phyloP scores from a whole-genome alignment of 2,888 invertebrate species.

The Rotaria socialis region DNA sequence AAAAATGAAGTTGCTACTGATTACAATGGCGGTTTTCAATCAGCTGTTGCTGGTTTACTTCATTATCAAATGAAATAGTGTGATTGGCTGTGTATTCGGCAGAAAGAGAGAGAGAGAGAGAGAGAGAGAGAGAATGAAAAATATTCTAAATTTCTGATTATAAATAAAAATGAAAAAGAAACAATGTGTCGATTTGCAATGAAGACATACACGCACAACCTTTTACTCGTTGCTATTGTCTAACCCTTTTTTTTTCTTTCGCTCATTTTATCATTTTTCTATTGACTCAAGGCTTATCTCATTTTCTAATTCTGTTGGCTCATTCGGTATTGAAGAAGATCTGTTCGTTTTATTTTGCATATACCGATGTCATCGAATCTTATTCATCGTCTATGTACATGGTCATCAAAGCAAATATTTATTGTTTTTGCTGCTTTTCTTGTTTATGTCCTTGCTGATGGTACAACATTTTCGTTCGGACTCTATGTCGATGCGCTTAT shows the following conservation, averaged over 20 bases:
- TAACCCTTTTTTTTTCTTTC: not conserved
- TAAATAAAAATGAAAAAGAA: not conserved
- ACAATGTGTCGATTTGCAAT: not conserved
- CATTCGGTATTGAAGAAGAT: not conserved
- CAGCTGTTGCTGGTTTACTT: conserved; percentile 53
- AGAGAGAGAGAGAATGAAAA: not conserved
- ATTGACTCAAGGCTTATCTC: not conserved
- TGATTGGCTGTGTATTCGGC: not conserved
- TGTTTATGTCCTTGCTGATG: conserved; percentile 45
- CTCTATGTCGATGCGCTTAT: conserved; percentile 41
- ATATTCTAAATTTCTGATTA: not conserved
- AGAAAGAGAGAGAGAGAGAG: not conserved
- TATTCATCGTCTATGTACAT: not conserved
- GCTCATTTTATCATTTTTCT: not conserved
- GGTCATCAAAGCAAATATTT: conserved; percentile 27
- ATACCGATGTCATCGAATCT: not conserved
- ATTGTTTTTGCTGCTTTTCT: conserved; percentile 45
- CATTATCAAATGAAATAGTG: not conserved
- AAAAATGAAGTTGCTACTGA: conserved; percentile 54
- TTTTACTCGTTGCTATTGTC: not conserved
- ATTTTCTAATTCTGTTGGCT: not conserved
- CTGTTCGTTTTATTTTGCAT: not conserved
- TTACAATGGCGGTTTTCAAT: conserved; percentile 55
- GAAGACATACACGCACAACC: not conserved
- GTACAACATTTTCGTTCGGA: conserved; percentile 44